phyloP scores from a whole-genome alignment of 2,888 invertebrate species.

The Nemotelus pantherinus region DNA sequence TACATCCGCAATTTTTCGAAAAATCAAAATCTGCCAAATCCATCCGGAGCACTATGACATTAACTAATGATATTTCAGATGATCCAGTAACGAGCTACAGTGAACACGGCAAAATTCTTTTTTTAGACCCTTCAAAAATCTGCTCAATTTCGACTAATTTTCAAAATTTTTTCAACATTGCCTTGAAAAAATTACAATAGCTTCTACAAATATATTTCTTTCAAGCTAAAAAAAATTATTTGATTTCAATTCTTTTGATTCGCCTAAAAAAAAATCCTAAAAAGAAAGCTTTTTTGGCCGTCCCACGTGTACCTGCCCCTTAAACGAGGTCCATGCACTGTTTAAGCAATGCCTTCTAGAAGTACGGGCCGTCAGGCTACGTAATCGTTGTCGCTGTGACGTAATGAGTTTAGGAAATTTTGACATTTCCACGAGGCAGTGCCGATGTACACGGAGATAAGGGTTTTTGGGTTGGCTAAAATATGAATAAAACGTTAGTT shows the following conservation, averaged over 20 bases:
- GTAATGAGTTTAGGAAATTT: too few species aligned
- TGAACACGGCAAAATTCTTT: not conserved
- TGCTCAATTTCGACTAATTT: not conserved
- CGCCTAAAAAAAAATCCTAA: not conserved
- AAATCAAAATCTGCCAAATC: not conserved
- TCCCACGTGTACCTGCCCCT: not conserved
- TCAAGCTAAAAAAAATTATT: not conserved
- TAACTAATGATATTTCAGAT: constrained; percentile 1
- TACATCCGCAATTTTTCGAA: not conserved
- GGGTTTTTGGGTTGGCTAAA: too few species aligned
- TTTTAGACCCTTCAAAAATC: not conserved
- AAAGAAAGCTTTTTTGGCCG: not conserved
- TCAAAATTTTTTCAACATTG: not conserved
- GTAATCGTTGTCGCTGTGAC: too few species aligned
- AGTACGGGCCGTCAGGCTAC: too few species aligned
- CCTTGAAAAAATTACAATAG: not conserved
- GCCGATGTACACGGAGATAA: too few species aligned
- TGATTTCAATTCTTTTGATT: not conserved
- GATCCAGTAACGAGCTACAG: not conserved
- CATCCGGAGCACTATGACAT: not conserved
- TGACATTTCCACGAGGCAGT: too few species aligned
- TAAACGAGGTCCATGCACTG: not conserved
- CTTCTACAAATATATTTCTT: not conserved
- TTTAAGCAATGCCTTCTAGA: too few species aligned
- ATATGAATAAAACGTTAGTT: too few species aligned